Percentiles rank a stretch among this genome's conserved stretches.
Evolutionary conservation across 2,888 invertebrate genomes (phyloP).

Genomic region (Lordiphosa andalusiaca): DNA sequence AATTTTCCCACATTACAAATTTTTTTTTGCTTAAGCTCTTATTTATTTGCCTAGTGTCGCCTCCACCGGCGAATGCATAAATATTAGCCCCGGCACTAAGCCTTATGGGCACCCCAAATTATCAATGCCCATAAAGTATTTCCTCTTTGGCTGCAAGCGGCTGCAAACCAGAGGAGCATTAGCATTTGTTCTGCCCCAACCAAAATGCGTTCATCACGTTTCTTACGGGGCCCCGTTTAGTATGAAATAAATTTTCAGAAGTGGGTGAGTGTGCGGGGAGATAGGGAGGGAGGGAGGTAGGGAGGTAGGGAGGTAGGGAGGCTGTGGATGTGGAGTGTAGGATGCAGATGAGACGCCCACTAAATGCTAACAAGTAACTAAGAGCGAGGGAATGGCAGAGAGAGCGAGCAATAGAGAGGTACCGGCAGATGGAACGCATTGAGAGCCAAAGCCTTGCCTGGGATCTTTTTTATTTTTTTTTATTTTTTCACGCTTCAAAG

Average conservation of each 20-base stretch:
- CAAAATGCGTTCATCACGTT: conserved; percentile 68
- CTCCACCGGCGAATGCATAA: conserved; percentile 41
- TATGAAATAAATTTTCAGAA: conserved; percentile 52
- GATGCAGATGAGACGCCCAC: conserved; percentile 53
- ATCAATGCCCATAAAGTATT: conserved; percentile 67
- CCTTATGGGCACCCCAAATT: conserved; percentile 59
- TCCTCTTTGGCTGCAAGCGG: conserved; percentile 46
- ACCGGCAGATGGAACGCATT: neutral
- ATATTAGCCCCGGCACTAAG: conserved; percentile 29
- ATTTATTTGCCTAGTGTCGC: neutral
- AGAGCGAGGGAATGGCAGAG: conserved; percentile 21
- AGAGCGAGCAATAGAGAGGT: neutral
- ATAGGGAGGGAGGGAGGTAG: neutral
- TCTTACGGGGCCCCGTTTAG: conserved; percentile 44
- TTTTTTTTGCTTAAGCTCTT: neutral
- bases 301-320: neutral
- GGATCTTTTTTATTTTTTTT: neutral
- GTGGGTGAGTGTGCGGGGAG: conserved; percentile 3
- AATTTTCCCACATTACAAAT: conserved; percentile 8
- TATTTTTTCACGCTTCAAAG: conserved; percentile 15
- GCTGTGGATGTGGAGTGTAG: conserved; percentile 6
- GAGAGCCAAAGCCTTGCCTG: conserved; percentile 11
- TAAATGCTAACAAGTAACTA: conserved; percentile 59
- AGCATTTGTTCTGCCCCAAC: conserved; percentile 24
- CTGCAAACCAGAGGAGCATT: neutral